A percentile compares a stretch with the other conserved stretches of the same genome.
Conservation (phyloP, 2,113 vertebrate species). For the Picathartes gymnocephalus region DNA sequence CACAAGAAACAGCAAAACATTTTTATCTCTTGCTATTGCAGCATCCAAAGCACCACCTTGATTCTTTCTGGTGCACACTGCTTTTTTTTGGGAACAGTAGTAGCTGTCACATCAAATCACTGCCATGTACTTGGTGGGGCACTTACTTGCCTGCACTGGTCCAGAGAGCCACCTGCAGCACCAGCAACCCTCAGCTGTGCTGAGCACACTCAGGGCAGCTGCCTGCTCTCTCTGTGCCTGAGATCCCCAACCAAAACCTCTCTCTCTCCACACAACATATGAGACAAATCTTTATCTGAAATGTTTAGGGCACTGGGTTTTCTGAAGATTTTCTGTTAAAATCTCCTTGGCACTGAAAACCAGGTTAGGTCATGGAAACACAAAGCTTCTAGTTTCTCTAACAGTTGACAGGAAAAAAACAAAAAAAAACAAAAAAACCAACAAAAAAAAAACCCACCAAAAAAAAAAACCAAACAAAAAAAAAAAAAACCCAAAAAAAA, state of each 20-base stretch:
- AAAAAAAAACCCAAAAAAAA: too few species aligned
- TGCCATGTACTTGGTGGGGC: not conserved
- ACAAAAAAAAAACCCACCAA: too few species aligned
- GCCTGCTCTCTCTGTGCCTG: not conserved
- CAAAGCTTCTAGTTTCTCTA: not conserved
- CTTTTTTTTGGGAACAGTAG: not conserved
- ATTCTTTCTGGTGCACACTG: not conserved
- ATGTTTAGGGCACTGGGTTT: not conserved
- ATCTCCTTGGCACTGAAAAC: not conserved
- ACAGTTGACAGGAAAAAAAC: not conserved
- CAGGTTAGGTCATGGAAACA: not conserved
- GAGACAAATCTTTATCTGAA: not conserved
- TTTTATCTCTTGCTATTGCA: not conserved
- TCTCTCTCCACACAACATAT: not conserved
- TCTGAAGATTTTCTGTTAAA: not conserved
- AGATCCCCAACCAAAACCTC: not conserved
- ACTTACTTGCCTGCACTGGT: not conserved
- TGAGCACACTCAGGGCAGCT: not conserved
- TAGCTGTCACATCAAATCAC: conserved; percentile 10
- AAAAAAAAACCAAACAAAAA: too few species aligned
- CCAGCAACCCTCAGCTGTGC: not conserved
- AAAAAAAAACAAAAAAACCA: too few species aligned
- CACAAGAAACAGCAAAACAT: not conserved
- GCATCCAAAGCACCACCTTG: not conserved
- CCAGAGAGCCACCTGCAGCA: not conserved